A percentile compares a stretch with the other conserved stretches of the same genome.
Evolutionary conservation across 1,140 invertebrate genomes (phyloP).

Genomic region (Anastrepha obliqua): DNA sequence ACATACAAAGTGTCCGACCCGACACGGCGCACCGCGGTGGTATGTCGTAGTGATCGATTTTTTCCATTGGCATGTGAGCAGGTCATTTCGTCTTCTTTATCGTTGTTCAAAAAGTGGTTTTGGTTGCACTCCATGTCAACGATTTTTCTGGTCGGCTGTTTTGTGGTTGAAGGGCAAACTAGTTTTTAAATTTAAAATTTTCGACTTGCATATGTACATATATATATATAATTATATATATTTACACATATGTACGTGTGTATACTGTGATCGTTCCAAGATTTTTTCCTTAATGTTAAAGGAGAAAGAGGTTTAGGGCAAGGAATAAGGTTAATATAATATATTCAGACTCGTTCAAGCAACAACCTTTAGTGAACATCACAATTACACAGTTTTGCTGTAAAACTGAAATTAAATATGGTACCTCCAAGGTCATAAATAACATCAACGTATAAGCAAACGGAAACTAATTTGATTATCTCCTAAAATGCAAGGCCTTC

Average conservation of each 20-base stretch:
- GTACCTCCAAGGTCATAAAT: not conserved
- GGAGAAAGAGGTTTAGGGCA: not conserved
- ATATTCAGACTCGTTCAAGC: not conserved
- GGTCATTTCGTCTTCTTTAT: not conserved
- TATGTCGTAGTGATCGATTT: not conserved
- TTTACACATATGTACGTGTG: not conserved
- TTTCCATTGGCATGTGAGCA: constrained; percentile 12
- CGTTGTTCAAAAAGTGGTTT: not conserved
- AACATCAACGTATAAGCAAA: not conserved
- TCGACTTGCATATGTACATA: not conserved
- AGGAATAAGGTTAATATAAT: not conserved
- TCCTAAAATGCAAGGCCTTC: too few species aligned
- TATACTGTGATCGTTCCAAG: not conserved
- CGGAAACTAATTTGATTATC: too few species aligned
- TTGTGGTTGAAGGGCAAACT: not conserved
- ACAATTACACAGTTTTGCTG: not conserved
- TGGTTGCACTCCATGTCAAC: not conserved
- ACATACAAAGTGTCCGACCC: not conserved
- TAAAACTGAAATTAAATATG: not conserved
- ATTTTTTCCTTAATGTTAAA: not conserved
- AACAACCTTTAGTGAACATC: not conserved
- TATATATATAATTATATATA: not conserved
- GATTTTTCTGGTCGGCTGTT: not conserved
- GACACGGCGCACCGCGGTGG: not conserved
- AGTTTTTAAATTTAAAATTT: constrained; percentile 6